Base-by-base conservation (phyloP, 2,113 vertebrate species). In the Muntiacus muntjak region DNA sequence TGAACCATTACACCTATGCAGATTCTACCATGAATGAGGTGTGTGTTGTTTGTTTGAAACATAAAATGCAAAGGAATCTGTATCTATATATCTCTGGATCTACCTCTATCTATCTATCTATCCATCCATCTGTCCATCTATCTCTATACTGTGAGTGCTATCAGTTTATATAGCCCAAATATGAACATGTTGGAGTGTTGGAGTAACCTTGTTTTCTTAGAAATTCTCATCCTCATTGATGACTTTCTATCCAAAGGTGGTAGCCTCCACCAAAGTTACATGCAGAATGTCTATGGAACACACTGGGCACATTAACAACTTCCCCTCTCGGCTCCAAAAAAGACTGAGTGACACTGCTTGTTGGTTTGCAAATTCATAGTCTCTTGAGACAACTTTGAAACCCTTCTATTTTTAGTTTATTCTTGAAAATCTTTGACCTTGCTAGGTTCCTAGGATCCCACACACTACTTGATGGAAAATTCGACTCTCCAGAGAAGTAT, bases 281-380 rank as follows among this genome's bases (percentile, higher is more conserved):
- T 0, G 33, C 30, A 23, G 43, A 90, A 16, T 40, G 15, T 54
- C 52, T 91, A 1, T 13, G 13, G 4, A 7, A 74, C 45, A 36
- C 14, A 15, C 0, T 2, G 14, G 26, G 30, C 10, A 14, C 12
- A n/a, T 47, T 43, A 36, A 28, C 6, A 55, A 15, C 10, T 33
- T 30, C 4, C 25, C 16, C 2, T 30, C 17, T 7, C 0, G 5
- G 4, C 57, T 19, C 23, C 23, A 67, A 81, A 8, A 26, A 40
- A 60, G 28, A 84, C 13, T 0, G 36, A 74, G 30, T 3, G 85
- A 84, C 60, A 85, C 2, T 0, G 0, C 25, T 50, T 0, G 0
- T 36, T 87, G 33, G 33, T 62, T 76, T 97, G 62, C 28, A 78
- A 83, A 95, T 43, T 87, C 55, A 28, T 4, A 74, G 16, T 76